Evolutionary conservation across 1,140 invertebrate genomes (phyloP), one percentile per base, ranked within the genome.

Genomic region (Rhynchophorus ferrugineus): DNA sequence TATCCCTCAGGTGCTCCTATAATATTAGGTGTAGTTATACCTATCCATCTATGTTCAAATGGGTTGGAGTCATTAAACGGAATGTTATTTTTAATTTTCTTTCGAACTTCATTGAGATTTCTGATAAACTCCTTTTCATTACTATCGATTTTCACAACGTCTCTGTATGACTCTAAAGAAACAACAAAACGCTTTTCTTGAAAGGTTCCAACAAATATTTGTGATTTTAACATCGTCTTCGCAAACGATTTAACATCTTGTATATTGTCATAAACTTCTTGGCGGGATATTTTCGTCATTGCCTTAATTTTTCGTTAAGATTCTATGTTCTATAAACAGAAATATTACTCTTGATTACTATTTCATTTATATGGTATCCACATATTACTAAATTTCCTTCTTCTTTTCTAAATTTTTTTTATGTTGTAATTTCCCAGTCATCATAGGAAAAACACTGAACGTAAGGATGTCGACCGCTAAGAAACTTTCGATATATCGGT

Each of bases 131-230:
- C 44, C 8, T 46, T 38, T 50, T 65, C 63, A 24, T 48, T 47
- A 11, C 45, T 35, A 18, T 35, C 19, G 9, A 65, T 42, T 49
- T 48, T 62, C 1, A 65, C 54, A 0, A 65, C 57, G 44, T 63
- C 58, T 34, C 61, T 43, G 38, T 65, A 65, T 1, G 53, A 44
- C 7, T 55, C 49, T 7, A 65, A 24, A n/a, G 45, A 14, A 36
- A 59, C 47, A n/a, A 65, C 63, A 42, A 51, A 58, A 6, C 61
- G 56, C 44, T 62, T 59, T 53, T 65, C 61, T 22, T 55, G 37
- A 49, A 59, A 65, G n/a, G 35, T 54, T 6, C 63, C 63, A 3
- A 64, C 36, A 35, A 65, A 65, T 1, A 61, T 2, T 35, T 48
- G 50, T 17, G 52, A 60, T 57, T 56, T 63, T 16, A 65, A 51